Percentiles rank a stretch among this genome's conserved stretches.
Conservation (phyloP, 2,888 invertebrate genomes). For the Lasioglossum malachurum region DNA sequence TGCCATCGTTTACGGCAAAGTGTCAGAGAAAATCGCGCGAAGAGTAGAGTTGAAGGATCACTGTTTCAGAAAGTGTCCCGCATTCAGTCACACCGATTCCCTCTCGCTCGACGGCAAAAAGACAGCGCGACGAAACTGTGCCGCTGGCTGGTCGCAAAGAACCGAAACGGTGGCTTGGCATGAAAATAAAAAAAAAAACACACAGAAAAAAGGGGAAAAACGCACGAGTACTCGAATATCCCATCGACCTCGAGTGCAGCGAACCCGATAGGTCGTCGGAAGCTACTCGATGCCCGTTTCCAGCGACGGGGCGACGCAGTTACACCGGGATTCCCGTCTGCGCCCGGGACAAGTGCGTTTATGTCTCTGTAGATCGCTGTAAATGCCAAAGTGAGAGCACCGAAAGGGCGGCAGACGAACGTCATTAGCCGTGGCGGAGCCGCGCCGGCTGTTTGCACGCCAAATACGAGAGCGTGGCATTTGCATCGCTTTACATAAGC, state of each 20-base stretch:
- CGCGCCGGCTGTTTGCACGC: slow-evolving; percentile 73
- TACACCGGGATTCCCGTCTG: slow-evolving; percentile 34
- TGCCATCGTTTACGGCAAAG: background rate
- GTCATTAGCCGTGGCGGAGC: slow-evolving; percentile 74
- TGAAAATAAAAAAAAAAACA: background rate
- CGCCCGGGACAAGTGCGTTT: slow-evolving; percentile 38
- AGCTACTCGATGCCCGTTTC: slow-evolving; percentile 17
- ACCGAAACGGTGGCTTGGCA: background rate
- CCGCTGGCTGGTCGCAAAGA: background rate
- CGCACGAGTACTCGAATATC: slow-evolving; percentile 14
- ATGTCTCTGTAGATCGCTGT: slow-evolving; percentile 38
- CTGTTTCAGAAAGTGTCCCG: background rate
- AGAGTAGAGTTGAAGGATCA: background rate
- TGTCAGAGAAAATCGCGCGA: background rate
- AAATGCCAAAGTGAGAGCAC: slow-evolving; percentile 43
- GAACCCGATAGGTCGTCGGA: slow-evolving; percentile 29
- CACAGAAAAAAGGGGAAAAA: background rate
- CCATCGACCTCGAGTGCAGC: slow-evolving; percentile 32
- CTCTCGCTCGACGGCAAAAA: background rate
- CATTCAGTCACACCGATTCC: background rate
- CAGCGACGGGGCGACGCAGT: slow-evolving; percentile 39
- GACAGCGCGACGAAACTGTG: background rate
- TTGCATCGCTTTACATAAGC: slow-evolving; percentile 76
- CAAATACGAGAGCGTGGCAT: slow-evolving; percentile 74
- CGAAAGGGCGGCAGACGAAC: slow-evolving; percentile 64